Percentiles rank a stretch among this genome's conserved stretches.
phyloP scores from a whole-genome alignment of 1,140 invertebrate species.

The Caenorhabditis briggsae region DNA sequence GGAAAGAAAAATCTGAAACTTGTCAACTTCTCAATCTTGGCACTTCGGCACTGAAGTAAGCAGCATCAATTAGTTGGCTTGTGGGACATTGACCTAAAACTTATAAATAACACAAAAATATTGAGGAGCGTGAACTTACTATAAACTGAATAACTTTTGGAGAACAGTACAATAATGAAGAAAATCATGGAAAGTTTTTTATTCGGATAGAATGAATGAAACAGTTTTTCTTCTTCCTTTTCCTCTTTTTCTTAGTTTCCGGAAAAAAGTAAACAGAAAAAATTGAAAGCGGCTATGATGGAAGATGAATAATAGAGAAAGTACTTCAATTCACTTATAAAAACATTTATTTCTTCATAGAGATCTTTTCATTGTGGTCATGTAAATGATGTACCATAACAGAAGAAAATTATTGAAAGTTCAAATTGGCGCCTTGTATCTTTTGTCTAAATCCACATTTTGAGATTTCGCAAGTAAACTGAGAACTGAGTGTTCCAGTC shows the following conservation, averaged over 20 bases:
- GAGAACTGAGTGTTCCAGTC: constrained; percentile 7
- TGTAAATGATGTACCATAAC: not conserved
- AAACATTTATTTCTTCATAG: not conserved
- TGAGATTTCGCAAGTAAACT: constrained; percentile 22
- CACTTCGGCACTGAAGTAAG: constrained; percentile 17
- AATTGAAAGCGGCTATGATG: constrained; percentile 15
- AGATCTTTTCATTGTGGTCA: no score
- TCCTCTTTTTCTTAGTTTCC: constrained; percentile 3
- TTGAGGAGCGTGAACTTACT: not conserved
- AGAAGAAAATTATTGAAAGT: not conserved
- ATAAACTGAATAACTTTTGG: not conserved
- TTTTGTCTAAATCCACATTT: constrained; percentile 21
- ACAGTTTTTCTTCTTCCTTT: not conserved
- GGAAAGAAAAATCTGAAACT: not conserved
- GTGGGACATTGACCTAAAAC: constrained; percentile 33
- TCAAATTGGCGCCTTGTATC: constrained; percentile 30
- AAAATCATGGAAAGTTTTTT: constrained; percentile 22
- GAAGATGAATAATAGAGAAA: not conserved
- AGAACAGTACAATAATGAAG: not conserved
- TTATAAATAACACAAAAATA: not conserved
- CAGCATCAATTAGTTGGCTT: constrained; percentile 38
- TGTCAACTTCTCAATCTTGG: constrained; percentile 29
- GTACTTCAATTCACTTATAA: constrained; percentile 9
- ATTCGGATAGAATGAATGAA: not conserved
- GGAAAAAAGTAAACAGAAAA: constrained; percentile 53